Percentiles rank a stretch among this genome's conserved stretches.
Evolutionary conservation across 92 coral and sea anemone genomes (phyloP).

Genomic region (Phenganax stokvisi): DNA sequence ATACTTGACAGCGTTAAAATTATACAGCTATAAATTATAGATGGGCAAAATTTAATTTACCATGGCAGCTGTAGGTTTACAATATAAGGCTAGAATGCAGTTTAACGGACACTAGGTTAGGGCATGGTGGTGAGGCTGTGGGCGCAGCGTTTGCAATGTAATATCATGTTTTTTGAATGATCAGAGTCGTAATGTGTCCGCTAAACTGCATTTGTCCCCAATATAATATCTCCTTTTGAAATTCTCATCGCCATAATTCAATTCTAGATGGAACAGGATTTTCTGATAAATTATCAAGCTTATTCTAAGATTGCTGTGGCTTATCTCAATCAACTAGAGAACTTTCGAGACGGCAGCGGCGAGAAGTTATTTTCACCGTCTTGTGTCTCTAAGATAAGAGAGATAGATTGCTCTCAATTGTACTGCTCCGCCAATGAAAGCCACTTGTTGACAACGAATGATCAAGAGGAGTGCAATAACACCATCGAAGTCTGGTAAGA

Average conservation of each 20-base stretch:
- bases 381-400: not conserved
- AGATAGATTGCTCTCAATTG: not conserved
- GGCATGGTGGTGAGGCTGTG: no score
- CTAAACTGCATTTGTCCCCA: no score
- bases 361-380: not conserved
- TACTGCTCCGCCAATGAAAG: conserved; percentile 1
- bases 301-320: no score
- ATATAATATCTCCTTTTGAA: not conserved
- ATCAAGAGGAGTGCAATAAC: not conserved
- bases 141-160: no score
- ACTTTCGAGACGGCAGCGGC: not conserved
- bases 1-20: not conserved
- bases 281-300: not conserved
- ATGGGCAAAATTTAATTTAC: not conserved
- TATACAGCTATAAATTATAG: not conserved
- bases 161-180: no score
- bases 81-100: no score
- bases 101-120: no score
- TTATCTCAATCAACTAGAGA: no score
- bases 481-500: not conserved
- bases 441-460: not conserved
- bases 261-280: not conserved
- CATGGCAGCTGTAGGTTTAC: not conserved
- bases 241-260: not conserved
- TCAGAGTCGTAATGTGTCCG: no score